Percentiles rank a stretch among this genome's conserved stretches.
phyloP scores from a whole-genome alignment of 2,797 vertebrate genomes.

The Falco novaeseelandiae region DNA sequence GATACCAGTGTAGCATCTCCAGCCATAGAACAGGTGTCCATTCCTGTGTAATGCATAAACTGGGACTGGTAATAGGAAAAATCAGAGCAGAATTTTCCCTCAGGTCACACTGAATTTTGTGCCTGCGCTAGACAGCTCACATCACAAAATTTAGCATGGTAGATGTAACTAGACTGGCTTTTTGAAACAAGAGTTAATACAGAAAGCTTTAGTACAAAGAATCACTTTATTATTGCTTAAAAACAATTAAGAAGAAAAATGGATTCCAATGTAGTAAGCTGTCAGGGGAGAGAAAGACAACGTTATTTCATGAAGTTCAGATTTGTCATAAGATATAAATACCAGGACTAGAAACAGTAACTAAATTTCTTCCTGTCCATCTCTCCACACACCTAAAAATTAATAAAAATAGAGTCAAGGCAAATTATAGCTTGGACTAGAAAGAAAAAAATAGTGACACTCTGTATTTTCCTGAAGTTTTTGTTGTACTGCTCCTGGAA shows the following conservation, averaged over 20 bases:
- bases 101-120: not conserved
- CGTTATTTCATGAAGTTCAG: not conserved
- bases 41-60: not conserved
- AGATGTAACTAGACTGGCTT: not conserved
- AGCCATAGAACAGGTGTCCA: not conserved
- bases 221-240: not conserved
- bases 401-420: not conserved
- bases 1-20: rapidly evolving
- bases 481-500: not conserved
- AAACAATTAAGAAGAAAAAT: not conserved
- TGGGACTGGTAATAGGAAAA: not conserved
- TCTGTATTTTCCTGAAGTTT: not conserved
- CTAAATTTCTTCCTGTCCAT: not conserved
- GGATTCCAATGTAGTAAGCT: not conserved
- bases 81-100: not conserved
- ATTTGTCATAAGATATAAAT: not conserved
- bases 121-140: not conserved
- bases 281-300: not conserved
- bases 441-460: not conserved
- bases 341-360: not conserved
- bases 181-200: not conserved
- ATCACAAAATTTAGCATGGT: not conserved
- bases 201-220: not conserved
- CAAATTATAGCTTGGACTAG: not conserved
- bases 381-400: not conserved